Evolutionary conservation across 64 coral and sea anemone species (phyloP).

Genomic region (Stichodactyla helianthus): DNA sequence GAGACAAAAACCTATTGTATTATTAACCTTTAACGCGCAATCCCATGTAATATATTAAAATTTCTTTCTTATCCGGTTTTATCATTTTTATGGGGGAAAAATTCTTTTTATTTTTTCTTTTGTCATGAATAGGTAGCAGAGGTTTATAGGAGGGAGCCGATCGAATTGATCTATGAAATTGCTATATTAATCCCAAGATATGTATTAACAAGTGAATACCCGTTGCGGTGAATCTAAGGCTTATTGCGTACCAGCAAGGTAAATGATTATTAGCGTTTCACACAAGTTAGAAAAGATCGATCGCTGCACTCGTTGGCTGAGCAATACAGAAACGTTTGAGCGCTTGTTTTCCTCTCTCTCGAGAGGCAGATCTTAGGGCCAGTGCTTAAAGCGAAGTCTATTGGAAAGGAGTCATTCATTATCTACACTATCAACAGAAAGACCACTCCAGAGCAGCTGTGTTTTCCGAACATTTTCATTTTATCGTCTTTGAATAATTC

Average conservation of each 20-base stretch:
- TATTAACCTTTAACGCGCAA: background rate
- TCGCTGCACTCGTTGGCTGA: background rate
- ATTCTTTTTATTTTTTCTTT: background rate
- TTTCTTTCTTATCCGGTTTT: background rate
- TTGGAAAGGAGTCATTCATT: constrained; percentile 38
- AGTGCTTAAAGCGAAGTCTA: constrained; percentile 28
- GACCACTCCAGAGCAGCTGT: constrained; percentile 82
- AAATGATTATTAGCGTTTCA: background rate
- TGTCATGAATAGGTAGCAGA: background rate
- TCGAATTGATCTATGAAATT: constrained; percentile 4
- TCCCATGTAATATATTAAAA: background rate
- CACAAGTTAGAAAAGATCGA: background rate
- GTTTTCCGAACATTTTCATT: constrained; percentile 95
- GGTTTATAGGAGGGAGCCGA: background rate
- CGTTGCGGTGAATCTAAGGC: background rate
- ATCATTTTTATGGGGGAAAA: background rate
- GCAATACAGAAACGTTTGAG: constrained; percentile 14
- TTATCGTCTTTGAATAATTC: constrained; percentile 92
- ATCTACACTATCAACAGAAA: constrained; percentile 75
- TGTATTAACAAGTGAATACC: background rate
- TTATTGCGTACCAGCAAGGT: background rate
- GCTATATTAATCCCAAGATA: background rate
- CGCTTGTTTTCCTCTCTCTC: constrained; percentile 10
- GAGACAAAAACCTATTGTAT: background rate
- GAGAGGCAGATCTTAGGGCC: constrained; percentile 2